phyloP scores from a whole-genome alignment of 35 echinoderm and acorn worm species.

The Amphiura filiformis region DNA sequence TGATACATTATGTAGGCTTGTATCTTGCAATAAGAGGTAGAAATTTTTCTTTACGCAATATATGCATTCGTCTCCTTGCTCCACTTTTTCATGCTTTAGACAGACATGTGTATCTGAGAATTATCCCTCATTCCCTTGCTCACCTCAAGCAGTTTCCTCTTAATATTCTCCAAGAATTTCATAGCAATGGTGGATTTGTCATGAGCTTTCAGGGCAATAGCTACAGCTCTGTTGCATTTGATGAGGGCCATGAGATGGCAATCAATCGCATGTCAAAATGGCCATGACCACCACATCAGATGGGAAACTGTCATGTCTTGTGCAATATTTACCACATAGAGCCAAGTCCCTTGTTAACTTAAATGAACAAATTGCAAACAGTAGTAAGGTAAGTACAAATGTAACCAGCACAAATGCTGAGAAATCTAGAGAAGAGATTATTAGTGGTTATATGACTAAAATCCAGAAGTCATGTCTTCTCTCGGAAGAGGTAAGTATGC shows the following conservation, averaged over 20 bases:
- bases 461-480: neutral
- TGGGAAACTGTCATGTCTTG: neutral
- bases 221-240: neutral
- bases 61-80: neutral
- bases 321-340: neutral
- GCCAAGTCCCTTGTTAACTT: neutral
- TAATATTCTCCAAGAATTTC: neutral
- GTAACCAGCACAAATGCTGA: neutral
- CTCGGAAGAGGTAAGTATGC: neutral
- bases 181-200: neutral
- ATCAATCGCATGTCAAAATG: slow-evolving; percentile 11
- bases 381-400: neutral
- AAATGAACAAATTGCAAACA: neutral
- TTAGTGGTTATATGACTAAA: neutral
- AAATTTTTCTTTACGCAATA: slow-evolving; percentile 2
- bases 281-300: neutral
- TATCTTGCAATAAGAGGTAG: neutral
- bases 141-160: neutral
- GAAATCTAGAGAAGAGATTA: neutral
- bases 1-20: neutral
- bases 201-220: slow-evolving; percentile 15
- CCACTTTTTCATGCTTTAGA: slow-evolving; percentile 26
- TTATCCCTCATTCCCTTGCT: neutral
- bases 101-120: slow-evolving; percentile 3
- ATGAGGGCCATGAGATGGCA: slow-evolving; percentile 25